These are phyloP conservation scores for Ectemnius cavifrons DNA, from an alignment of 2,888 invertebrate genomes.

Conservation along the genomic window DNA sequence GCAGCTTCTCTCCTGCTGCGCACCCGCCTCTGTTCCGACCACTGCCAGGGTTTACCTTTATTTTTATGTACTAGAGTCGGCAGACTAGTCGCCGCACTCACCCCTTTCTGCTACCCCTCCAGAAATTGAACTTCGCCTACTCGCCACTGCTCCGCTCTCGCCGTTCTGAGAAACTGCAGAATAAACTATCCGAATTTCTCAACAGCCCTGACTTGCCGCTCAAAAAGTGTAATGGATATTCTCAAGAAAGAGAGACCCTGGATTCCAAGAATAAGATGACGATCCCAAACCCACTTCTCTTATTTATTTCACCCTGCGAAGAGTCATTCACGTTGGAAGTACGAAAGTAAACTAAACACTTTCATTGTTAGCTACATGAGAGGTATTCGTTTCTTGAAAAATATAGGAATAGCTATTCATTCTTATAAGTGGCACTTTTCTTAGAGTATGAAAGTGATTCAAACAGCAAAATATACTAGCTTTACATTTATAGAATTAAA, in stretches of 20 bases:
- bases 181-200: constrained; percentile 21
- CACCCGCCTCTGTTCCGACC: neutral
- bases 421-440: no score
- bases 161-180: neutral
- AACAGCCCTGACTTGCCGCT: neutral
- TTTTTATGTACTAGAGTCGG: constrained; percentile 61
- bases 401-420: no score
- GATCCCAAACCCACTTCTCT: no score
- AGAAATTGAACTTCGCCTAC: constrained; percentile 38
- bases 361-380: no score
- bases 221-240: constrained; percentile 10
- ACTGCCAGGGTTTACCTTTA: constrained; percentile 55
- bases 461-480: no score
- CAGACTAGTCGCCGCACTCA: constrained; percentile 22
- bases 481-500: no score
- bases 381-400: no score
- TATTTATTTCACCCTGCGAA: no score
- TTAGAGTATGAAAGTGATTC: no score
- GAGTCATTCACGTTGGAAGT: no score
- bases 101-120: neutral
- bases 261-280: no score
- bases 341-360: no score
- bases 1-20: constrained; percentile 3
- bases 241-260: neutral
- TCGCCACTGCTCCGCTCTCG: neutral